Evolutionary conservation across 2,113 vertebrate genomes (phyloP), one percentile per base, ranked within the genome.

Genomic region (Phalacrocorax brasilianus): DNA sequence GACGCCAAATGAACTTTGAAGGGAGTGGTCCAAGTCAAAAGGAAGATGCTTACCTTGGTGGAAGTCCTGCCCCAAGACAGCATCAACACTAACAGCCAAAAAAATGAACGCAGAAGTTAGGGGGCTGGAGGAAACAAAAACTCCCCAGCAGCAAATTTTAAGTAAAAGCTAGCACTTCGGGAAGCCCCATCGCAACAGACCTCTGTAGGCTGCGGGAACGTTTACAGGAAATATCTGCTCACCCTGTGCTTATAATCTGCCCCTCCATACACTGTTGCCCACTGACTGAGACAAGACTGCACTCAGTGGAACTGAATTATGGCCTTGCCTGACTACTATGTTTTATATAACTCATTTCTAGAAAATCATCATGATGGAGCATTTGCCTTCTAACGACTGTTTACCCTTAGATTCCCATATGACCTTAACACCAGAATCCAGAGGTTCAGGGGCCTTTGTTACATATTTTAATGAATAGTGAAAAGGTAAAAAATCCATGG

Each of bases 281-380:
- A 0, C 40, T 32, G 45, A 42, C 65, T 0, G 0, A 81, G 65
- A 61, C 27, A 35, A 70, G 52, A 16, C n/a, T 21, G 16, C 49
- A 47, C 19, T 16, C 58, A 38, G 52, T 38, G 12, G 52, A 58
- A 49, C 33, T 61, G 21, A 81, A 49, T 26, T 30, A 24, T 5
- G 27, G 65, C 68, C 42, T 42, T 38, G 4, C 18, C 50, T 28
- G 12, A 67, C 7, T 53, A 47, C 20, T 28, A 12, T 12, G 15
- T n/a, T 91, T 84, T 40, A 42, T 30, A 38, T 4, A 50, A 68
- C 11, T n/a, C 6, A 68, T 68, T 75, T 92, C 33, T 28, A 49
- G 71, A 80, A 79, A 56, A 65, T 33, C 32, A 49, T 20, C 47
- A 53, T 5, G 33, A 40, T 5, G 35, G 16, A 83, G 35, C 32